These are phyloP conservation scores for Apamea monoglypha DNA, from an alignment of 2,888 invertebrate genomes.

Conservation along the genomic window DNA sequence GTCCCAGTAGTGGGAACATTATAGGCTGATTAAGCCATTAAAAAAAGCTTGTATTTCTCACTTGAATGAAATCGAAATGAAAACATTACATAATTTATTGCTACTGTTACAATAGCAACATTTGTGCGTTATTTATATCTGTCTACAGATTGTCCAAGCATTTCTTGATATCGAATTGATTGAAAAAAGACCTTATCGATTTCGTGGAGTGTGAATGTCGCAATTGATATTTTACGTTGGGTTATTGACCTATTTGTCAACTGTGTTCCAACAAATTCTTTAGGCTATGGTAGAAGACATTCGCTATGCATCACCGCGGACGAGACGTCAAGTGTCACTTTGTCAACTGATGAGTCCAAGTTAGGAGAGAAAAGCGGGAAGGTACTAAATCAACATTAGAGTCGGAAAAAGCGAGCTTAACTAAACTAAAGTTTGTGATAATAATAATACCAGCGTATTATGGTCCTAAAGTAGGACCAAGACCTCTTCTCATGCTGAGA, in stretches of 20 bases:
- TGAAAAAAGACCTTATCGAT: not conserved
- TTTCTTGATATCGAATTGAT: not conserved
- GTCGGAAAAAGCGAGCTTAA: no score
- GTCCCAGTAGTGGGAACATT: not conserved
- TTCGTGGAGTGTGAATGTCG: conserved; percentile 43
- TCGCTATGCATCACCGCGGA: conserved; percentile 69
- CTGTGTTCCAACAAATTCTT: conserved; percentile 41
- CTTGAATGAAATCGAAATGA: not conserved
- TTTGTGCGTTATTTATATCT: not conserved
- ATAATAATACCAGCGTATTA: no score
- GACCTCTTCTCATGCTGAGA: no score
- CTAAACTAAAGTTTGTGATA: not conserved
- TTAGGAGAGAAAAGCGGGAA: conserved; percentile 25
- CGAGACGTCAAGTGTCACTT: conserved; percentile 63
- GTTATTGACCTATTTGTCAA: conserved; percentile 61
- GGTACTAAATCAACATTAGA: not conserved
- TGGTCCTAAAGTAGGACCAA: no score
- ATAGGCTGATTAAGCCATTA: not conserved
- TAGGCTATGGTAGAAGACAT: conserved; percentile 59
- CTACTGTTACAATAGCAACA: not conserved
- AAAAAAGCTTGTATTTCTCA: not conserved
- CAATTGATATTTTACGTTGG: conserved; percentile 56
- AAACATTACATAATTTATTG: not conserved
- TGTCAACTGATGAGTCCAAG: conserved; percentile 57
- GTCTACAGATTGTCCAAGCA: not conserved